Evolutionary conservation across 1,140 invertebrate genomes (phyloP).

Genomic region (Sitodiplosis mosellana): DNA sequence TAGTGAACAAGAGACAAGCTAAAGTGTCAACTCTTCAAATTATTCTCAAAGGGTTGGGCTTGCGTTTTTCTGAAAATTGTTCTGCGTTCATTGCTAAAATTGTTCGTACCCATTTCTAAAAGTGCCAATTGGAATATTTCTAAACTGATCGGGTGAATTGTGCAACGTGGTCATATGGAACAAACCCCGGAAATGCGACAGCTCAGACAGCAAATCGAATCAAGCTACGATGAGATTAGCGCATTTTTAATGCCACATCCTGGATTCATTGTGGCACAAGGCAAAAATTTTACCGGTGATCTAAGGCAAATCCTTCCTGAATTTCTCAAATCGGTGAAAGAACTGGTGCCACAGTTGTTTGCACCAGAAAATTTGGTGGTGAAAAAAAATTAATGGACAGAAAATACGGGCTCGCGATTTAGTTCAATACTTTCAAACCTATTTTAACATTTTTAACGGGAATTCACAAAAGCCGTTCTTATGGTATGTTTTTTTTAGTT

Average conservation of each 20-base stretch:
- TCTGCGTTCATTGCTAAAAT: conserved; percentile 65
- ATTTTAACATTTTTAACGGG: too few relatives aligned
- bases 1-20: too few relatives aligned
- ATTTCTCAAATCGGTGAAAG: too few relatives aligned
- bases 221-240: conserved; percentile 86
- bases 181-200: conserved; percentile 48
- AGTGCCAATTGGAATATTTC: conserved; percentile 43
- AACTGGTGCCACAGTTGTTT: conserved; percentile 32
- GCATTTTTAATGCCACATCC: conserved; percentile 96
- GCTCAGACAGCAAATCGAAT: conserved; percentile 72
- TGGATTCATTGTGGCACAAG: conserved; percentile 81
- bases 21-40: too few relatives aligned
- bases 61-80: conserved; percentile 73
- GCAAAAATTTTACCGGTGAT: conserved; percentile 80
- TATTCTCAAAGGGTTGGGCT: too few relatives aligned
- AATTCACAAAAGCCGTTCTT: too few relatives aligned
- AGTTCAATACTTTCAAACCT: conserved; percentile 82
- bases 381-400: conserved; percentile 85
- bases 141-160: conserved; percentile 68
- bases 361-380: conserved; percentile 71
- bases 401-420: conserved; percentile 74
- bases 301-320: conserved; percentile 20
- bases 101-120: conserved; percentile 30
- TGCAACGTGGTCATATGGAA: too few relatives aligned
- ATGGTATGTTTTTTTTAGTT: too few relatives aligned